Percentiles rank a stretch among this genome's conserved stretches.
Evolutionary conservation across 1,140 invertebrate species (phyloP).

Genomic region (Yoshiicerus persimilis): DNA sequence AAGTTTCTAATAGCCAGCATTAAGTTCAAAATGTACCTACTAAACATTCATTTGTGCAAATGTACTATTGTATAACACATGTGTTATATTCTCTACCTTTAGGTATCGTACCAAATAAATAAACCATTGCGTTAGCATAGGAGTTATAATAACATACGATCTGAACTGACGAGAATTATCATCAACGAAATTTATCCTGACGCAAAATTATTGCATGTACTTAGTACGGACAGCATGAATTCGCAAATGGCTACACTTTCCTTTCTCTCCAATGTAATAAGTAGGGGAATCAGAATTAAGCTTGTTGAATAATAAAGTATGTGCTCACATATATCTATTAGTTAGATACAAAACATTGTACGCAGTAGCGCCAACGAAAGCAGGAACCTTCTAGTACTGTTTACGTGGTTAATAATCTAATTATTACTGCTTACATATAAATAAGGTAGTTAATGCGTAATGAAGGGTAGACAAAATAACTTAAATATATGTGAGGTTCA

Average conservation of each 20-base stretch:
- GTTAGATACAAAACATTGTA: no score
- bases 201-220: conserved; percentile 5
- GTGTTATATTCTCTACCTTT: neutral
- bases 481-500: neutral
- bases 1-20: no score
- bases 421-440: neutral
- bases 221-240: neutral
- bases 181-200: neutral
- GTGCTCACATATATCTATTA: neutral
- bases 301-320: neutral
- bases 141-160: neutral
- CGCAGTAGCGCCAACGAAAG: no score
- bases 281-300: neutral
- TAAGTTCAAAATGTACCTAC: no score
- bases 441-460: neutral
- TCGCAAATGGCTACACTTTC: neutral
- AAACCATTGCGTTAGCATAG: neutral
- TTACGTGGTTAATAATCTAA: no score
- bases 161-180: neutral
- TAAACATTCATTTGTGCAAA: no score
- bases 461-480: neutral
- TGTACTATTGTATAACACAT: no score
- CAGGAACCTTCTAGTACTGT: neutral
- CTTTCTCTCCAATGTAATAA: no score
- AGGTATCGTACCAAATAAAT: neutral